Base-by-base conservation (phyloP, 2,113 vertebrate species). In the Ammodytes dubius region DNA sequence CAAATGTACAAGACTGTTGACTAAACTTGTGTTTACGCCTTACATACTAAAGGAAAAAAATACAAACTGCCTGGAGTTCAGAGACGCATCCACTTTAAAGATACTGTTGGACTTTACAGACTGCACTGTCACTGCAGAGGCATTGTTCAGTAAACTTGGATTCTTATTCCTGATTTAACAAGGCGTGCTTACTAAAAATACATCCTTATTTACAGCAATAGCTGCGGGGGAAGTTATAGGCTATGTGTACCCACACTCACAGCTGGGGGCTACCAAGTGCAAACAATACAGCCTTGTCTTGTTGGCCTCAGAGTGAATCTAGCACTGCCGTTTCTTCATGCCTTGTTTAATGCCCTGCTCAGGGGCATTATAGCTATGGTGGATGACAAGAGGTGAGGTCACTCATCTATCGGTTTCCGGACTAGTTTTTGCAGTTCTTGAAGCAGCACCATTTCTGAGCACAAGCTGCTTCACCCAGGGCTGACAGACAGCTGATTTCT, bases 1-100 rank as follows among this genome's bases (percentile, higher is more conserved):
- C 82, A 84, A 87, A 90, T 90, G 78, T 88, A 90, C 85, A 87
- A 81, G 80, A 87, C 63, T 84, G 84, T 87, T 89, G 84, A 92
- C 84, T 91, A 86, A 86, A 91, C 74, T 60, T 68, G 65, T 70
- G 78, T 67, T 82, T 66, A 60, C 50, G 72, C 50, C 77, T 84
- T 75, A 83, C 74, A 81, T n/a, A 81, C 53, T 61, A 27, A 27
- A 27, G 27, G 15, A 78, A 83, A 84, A 65, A 15, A 76, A 81
- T 80, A 74, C 61, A 58, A 50, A 42, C 12, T 67, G 81, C 82
- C 79, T 77, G 40, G 47, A 67, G 77, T 64, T 66, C 61, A 79
- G 53, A 54, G 77, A 79, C 45, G 50, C 69, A 82, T 71, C 74
- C 76, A 84, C 58, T 74, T 87, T 70, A 56, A 72, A 86, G 61